Base-by-base conservation (phyloP, 2,888 invertebrate species). In the Hedychridium roseum region DNA sequence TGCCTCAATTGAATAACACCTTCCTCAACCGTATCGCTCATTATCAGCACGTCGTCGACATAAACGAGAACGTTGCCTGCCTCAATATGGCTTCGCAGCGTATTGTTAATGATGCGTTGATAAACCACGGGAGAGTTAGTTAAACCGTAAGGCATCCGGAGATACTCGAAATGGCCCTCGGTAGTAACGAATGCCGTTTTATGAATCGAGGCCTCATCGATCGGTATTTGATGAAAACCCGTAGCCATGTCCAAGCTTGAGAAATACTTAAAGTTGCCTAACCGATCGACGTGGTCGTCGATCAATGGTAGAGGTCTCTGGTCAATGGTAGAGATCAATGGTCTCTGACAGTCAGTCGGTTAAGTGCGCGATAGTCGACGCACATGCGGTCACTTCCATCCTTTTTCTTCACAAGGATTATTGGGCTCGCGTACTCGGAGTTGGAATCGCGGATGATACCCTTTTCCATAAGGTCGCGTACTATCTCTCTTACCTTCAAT, bases 141-240 rank as follows among this genome's bases (percentile, higher is more conserved):
- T 2, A 71, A 50, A 7, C 68, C 70, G 34, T 69, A 74, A 15
- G 63, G 61, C 60, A 67, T 61, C 2, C 56, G 18, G 7, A 57
- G 34, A 31, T 64, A 72, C 49, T 71, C 60, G 15, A 54, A 70
- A 0, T 62, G 52, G 3, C 68, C 71, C 35, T 66, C 67, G 5
- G 23, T 5, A 6, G 23, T 23, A 5, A 23, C 23, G 23, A 23
- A 23, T 5, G 5, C 23, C 5, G 0, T 69, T 71, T 12, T 46
- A 6, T 12, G 9, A 14, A 35, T 27, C 11, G n/a, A 27, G n/a
- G 32, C 23, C 7, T 46, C 20, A 15, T 40, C 9, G 9, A 46
- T 12, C 6, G 34, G 46, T 11, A 41, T 28, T 28, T 46, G 46
- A 34, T 46, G 28, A 40, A 30, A 40, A 3, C 40, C 40, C 3